Evolutionary conservation across 2,113 vertebrate genomes (phyloP).

Genomic region (Cisticola juncidis): DNA sequence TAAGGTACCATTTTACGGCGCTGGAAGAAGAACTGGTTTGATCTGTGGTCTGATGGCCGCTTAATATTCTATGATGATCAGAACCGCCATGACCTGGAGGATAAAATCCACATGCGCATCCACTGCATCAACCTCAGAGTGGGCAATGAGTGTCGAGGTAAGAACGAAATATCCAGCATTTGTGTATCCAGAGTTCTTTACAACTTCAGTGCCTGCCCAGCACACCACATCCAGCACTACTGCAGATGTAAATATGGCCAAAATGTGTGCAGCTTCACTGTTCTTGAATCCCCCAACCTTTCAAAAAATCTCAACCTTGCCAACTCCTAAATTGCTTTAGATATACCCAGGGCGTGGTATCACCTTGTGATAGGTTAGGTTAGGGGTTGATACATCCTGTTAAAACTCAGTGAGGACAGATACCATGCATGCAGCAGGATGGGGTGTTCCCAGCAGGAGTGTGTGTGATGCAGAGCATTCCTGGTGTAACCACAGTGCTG

Average conservation of each 20-base stretch:
- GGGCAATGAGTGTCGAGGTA: slow-evolving; percentile 87
- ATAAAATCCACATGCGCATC: slow-evolving; percentile 90
- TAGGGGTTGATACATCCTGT: neutral
- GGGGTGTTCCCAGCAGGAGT: neutral
- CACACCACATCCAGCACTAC: neutral
- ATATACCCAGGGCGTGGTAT: neutral
- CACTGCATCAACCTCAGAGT: slow-evolving; percentile 90
- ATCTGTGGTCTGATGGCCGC: slow-evolving; percentile 90
- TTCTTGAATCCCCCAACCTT: neutral
- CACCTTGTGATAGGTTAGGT: neutral
- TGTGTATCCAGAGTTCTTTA: neutral
- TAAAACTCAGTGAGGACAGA: neutral
- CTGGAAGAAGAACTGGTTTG: slow-evolving; percentile 98
- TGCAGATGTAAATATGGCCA: neutral
- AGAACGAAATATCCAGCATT: neutral
- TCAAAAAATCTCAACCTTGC: neutral
- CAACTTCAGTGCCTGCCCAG: neutral
- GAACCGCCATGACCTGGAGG: slow-evolving; percentile 85
- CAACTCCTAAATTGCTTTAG: neutral
- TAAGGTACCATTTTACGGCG: slow-evolving; percentile 91
- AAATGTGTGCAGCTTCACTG: neutral
- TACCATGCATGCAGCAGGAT: neutral
- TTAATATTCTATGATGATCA: slow-evolving; percentile 92
- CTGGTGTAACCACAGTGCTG: neutral
- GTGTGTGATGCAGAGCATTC: neutral